These are phyloP conservation scores for Spisula subtruncata DNA, from an alignment of 2,888 invertebrate species.

Conservation along the genomic window DNA sequence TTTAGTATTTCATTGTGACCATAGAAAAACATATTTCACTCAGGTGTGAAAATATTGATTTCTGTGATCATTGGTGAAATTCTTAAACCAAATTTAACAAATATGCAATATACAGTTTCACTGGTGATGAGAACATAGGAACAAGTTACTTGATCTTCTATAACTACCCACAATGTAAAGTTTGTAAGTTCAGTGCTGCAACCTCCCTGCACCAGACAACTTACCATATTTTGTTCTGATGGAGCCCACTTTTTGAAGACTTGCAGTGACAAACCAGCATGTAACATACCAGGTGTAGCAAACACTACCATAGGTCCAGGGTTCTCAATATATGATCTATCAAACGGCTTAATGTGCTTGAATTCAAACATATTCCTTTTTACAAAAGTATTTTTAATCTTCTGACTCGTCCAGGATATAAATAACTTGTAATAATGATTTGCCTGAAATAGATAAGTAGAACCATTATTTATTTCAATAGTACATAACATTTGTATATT, in stretches of 20 bases:
- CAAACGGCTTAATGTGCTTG: conserved; percentile 95
- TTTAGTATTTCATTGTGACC: no score
- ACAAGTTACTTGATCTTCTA: no score
- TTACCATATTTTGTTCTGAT: conserved; percentile 97
- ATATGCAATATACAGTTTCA: no score
- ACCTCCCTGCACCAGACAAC: conserved; percentile 14
- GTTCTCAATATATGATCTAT: conserved; percentile 97
- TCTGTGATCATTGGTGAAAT: no score
- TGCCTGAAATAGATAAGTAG: conserved; percentile 89
- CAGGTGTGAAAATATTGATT: no score
- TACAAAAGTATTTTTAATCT: conserved; percentile 99
- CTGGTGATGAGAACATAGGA: no score
- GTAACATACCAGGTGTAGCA: conserved; percentile 99
- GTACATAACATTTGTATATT: no score
- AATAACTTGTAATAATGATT: conserved; percentile 99
- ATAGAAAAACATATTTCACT: no score
- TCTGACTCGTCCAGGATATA: conserved; percentile 99
- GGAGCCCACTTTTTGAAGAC: conserved; percentile 99
- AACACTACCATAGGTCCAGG: conserved; percentile 99
- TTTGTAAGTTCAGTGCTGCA: no score
- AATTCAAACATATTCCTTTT: conserved; percentile 99
- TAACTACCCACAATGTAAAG: no score
- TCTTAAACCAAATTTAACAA: no score
- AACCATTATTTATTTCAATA: neutral
- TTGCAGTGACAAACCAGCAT: conserved; percentile 98